Evolutionary conservation across 1,140 invertebrate species (phyloP).

Genomic region (Drosophila littoralis): DNA sequence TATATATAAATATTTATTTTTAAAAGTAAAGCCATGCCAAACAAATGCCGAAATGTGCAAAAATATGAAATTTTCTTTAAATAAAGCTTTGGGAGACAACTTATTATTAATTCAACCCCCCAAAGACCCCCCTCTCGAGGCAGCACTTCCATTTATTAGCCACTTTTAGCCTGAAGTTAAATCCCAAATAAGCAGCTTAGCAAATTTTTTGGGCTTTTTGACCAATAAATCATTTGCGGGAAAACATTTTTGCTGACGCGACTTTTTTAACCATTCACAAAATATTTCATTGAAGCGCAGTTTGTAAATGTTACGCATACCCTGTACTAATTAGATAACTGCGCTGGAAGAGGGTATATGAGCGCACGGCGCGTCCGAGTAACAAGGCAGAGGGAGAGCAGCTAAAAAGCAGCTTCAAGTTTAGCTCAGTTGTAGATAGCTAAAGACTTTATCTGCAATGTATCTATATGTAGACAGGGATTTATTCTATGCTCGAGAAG

Average conservation of each 20-base stretch:
- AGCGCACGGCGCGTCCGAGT: background rate
- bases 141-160: background rate
- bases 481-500: too few species aligned
- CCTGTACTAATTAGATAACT: background rate
- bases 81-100: background rate
- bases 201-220: constrained; percentile 20
- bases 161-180: constrained; percentile 15
- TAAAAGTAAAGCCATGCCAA: constrained; percentile 8
- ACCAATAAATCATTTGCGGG: background rate
- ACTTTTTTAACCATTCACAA: constrained; percentile 53
- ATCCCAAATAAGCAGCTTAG: constrained; percentile 52
- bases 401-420: too few species aligned
- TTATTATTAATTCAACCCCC: background rate
- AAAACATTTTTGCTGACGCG: constrained; percentile 39
- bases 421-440: too few species aligned
- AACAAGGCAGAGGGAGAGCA: too few species aligned
- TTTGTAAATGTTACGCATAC: constrained; percentile 3
- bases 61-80: background rate
- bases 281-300: constrained; percentile 50
- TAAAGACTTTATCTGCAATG: too few species aligned
- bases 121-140: background rate
- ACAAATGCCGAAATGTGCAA: constrained; percentile 10
- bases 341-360: background rate
- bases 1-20: constrained; percentile 1
- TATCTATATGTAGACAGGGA: too few species aligned